Conservation (phyloP, 2,113 vertebrate genomes). For the Xiphophorus hellerii region DNA sequence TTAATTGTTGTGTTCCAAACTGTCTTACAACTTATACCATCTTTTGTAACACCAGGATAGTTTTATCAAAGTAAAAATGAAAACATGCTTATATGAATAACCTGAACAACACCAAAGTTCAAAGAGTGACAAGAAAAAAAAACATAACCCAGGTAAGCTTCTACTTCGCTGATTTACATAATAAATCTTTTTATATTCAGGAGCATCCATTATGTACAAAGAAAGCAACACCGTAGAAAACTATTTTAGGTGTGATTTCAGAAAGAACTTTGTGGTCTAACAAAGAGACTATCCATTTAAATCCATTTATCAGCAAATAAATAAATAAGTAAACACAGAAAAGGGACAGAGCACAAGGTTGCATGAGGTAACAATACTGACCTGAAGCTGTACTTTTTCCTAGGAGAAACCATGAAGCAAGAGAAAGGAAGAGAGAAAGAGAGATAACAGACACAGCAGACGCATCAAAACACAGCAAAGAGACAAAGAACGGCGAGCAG, state of each 20-base stretch:
- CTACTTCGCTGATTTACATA: conserved; percentile 30
- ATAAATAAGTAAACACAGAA: neutral
- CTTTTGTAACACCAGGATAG: too few relatives aligned
- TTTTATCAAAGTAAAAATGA: neutral
- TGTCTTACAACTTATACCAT: too few relatives aligned
- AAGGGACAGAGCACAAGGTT: conserved; percentile 60
- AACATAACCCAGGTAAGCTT: conserved; percentile 21
- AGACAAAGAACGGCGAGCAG: conserved; percentile 54
- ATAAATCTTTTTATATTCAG: neutral
- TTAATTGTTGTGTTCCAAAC: too few relatives aligned
- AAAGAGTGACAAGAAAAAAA: neutral
- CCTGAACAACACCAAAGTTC: conserved; percentile 3
- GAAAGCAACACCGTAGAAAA: neutral
- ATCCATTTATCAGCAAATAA: conserved; percentile 3
- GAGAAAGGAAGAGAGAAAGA: conserved; percentile 71
- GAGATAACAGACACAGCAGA: conserved; percentile 79
- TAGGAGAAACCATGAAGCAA: conserved; percentile 87
- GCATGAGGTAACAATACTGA: conserved; percentile 81
- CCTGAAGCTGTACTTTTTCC: conserved; percentile 98
- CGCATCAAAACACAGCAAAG: conserved; percentile 73
- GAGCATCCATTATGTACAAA: neutral
- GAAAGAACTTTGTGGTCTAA: neutral
- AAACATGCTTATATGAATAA: neutral
- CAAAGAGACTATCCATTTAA: conserved; percentile 14
- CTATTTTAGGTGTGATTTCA: neutral